phyloP scores from a whole-genome alignment of 1,140 invertebrate species.

The Drosophila parabipectinata region DNA sequence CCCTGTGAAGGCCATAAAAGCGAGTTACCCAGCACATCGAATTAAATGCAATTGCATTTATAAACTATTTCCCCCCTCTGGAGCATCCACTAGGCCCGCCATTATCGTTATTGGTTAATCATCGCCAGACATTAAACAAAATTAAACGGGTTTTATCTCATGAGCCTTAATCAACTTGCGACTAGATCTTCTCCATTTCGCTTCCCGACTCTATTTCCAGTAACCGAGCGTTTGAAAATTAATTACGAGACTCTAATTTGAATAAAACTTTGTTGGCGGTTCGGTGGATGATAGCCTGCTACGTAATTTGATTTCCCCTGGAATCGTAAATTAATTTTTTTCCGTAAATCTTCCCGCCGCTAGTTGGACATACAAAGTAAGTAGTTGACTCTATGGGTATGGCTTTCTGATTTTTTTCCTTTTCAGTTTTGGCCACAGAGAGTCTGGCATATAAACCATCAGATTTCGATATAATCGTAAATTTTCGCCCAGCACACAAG shows the following conservation, averaged over 20 bases:
- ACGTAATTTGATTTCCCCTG: conserved; percentile 77
- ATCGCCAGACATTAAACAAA: conserved; percentile 65
- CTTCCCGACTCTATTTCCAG: conserved; percentile 6
- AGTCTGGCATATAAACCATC: conserved; percentile 78
- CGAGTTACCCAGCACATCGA: conserved; percentile 32
- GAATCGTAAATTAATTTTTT: conserved; percentile 81
- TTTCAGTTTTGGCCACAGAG: conserved; percentile 47
- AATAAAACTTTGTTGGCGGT: conserved; percentile 76
- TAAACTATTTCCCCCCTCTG: conserved; percentile 13
- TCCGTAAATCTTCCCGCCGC: conserved; percentile 67
- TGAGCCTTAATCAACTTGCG: conserved; percentile 48
- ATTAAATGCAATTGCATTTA: conserved; percentile 47
- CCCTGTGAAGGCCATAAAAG: conserved; percentile 37
- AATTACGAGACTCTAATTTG: conserved; percentile 73
- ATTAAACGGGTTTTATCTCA: conserved; percentile 72
- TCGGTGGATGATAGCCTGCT: conserved; percentile 35
- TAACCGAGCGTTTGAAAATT: conserved; percentile 59
- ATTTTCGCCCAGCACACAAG: conserved; percentile 70
- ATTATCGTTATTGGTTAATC: conserved; percentile 77
- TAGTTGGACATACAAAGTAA: conserved; percentile 59
- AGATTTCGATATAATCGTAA: conserved; percentile 83
- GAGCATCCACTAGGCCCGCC: conserved; percentile 10
- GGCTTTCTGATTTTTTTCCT: conserved; percentile 21
- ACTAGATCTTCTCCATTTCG: not conserved
- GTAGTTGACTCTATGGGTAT: conserved; percentile 38